These are phyloP conservation scores for Platyscapa corneri DNA, from an alignment of 1,140 invertebrate species.

Conservation along the genomic window DNA sequence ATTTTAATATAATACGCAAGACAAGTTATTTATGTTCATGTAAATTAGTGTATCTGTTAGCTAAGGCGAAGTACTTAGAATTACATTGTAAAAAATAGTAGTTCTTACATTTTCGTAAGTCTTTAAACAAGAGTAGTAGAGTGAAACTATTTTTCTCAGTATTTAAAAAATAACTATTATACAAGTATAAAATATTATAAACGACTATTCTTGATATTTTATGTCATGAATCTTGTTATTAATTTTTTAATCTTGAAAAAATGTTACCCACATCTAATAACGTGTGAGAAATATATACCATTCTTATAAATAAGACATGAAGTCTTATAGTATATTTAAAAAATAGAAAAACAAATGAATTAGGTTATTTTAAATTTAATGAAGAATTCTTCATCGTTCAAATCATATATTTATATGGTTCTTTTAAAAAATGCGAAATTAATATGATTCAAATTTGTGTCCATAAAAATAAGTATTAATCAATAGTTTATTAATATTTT, in stretches of 20 bases:
- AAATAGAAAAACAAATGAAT: background rate
- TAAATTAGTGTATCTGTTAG: background rate
- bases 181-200: background rate
- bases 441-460: too few species aligned
- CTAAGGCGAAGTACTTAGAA: background rate
- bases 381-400: slow-evolving; percentile 22
- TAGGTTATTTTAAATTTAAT: slow-evolving; percentile 25
- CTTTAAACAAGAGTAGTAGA: background rate
- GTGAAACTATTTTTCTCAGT: background rate
- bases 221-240: background rate
- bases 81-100: background rate
- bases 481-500: too few species aligned
- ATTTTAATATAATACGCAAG: background rate
- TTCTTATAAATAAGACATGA: too few species aligned
- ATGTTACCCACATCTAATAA: too few species aligned
- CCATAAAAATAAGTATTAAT: too few species aligned
- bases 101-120: background rate
- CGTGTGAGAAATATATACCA: too few species aligned
- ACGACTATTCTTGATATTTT: background rate
- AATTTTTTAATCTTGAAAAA: too few species aligned
- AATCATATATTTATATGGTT: background rate
- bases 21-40: background rate
- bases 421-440: too few species aligned
- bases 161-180: background rate
- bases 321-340: too few species aligned